Conservation (phyloP, 2,797 vertebrate species). For the Neostethus bicornis region DNA sequence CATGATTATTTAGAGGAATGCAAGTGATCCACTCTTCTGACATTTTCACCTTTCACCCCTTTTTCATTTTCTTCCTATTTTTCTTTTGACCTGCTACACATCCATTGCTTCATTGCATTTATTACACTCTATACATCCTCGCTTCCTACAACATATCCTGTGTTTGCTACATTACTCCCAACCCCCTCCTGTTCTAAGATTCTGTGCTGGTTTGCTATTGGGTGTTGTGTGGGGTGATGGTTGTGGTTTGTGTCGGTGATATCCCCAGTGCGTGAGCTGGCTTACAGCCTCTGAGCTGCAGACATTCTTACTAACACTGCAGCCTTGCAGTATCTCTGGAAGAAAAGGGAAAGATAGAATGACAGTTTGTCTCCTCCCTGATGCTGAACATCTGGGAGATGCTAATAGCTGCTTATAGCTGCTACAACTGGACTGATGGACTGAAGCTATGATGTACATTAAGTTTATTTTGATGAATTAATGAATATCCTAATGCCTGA, state of each 20-base stretch:
- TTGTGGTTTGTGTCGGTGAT: constrained; percentile 70
- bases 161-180: constrained; percentile 24
- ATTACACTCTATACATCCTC: constrained; percentile 8
- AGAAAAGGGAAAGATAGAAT: background rate
- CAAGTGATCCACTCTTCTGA: background rate
- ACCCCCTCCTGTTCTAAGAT: constrained; percentile 44
- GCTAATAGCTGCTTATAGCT: constrained; percentile 7
- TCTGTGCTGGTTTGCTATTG: constrained; percentile 59
- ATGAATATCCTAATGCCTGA: background rate
- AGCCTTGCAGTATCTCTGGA: constrained; percentile 12
- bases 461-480: constrained; percentile 1
- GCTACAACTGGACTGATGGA: constrained; percentile 14
- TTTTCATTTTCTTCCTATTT: constrained; percentile 35
- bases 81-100: too few species aligned
- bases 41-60: background rate
- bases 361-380: background rate
- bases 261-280: constrained; percentile 64
- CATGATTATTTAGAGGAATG: background rate
- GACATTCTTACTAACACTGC: constrained; percentile 20
- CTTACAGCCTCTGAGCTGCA: constrained; percentile 37
- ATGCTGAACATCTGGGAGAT: constrained; percentile 12
- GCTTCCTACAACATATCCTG: constrained; percentile 4
- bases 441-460: constrained; percentile 22
- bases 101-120: constrained; percentile 18
- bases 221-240: constrained; percentile 68